A percentile compares a stretch with the other conserved stretches of the same genome.
Conservation (phyloP, 2,888 invertebrate genomes). For the Eupithecia dodoneata region DNA sequence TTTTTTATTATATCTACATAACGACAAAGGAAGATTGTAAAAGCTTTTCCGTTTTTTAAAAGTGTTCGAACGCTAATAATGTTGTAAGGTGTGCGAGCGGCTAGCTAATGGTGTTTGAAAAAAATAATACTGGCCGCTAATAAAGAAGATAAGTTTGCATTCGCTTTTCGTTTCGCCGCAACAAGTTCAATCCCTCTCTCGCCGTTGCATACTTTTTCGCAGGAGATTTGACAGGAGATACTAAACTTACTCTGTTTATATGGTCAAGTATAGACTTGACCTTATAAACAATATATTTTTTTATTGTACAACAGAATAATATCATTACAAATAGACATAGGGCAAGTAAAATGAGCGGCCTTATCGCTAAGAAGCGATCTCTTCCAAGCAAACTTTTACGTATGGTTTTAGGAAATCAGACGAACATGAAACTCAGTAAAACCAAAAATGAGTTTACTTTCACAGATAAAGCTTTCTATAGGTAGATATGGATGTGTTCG, state of each 20-base stretch:
- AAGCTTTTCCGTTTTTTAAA: background rate
- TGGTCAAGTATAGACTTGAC: too few species aligned
- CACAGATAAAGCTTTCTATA: slow-evolving; percentile 26
- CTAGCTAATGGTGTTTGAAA: background rate
- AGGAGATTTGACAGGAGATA: background rate
- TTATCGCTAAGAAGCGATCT: too few species aligned
- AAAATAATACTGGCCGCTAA: background rate
- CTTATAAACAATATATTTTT: too few species aligned
- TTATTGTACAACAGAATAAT: too few species aligned
- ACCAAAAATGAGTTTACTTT: slow-evolving; percentile 26
- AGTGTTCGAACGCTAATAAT: background rate
- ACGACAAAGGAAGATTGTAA: background rate
- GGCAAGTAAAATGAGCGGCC: too few species aligned
- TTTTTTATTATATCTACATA: too few species aligned
- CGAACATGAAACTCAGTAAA: slow-evolving; percentile 17
- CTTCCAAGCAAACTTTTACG: too few species aligned
- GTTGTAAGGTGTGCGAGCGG: background rate
- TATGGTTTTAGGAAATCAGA: background rate
- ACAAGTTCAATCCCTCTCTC: background rate
- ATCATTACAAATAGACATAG: too few species aligned
- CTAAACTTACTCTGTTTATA: too few species aligned
- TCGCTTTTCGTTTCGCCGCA: background rate
- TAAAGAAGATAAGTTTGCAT: background rate
- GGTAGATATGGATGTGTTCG: background rate
- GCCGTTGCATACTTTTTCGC: background rate